A percentile compares a stretch with the other conserved stretches of the same genome.
phyloP scores from a whole-genome alignment of 2,797 vertebrate species.

The Geotrypetes seraphini region DNA sequence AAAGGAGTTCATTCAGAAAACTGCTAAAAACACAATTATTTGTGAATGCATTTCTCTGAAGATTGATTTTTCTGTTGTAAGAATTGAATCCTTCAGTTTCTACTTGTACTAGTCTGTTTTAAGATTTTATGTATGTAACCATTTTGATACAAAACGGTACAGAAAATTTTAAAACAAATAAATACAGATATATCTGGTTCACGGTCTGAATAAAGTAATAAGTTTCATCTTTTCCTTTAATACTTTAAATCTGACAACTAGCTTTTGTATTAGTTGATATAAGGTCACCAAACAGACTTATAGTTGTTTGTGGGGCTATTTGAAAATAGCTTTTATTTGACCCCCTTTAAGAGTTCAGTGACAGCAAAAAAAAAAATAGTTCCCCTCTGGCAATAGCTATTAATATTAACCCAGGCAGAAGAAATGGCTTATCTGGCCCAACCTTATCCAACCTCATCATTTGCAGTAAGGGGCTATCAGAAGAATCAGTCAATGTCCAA shows the following conservation, averaged over 20 bases:
- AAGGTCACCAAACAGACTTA: constrained; percentile 4
- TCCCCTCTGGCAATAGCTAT: constrained; percentile 20
- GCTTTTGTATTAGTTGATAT: constrained; percentile 1
- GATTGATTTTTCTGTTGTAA: no score
- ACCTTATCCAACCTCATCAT: constrained; percentile 34
- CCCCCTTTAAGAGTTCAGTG: constrained; percentile 6
- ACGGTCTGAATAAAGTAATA: background rate
- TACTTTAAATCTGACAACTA: background rate
- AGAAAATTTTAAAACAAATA: no score
- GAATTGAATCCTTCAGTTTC: no score
- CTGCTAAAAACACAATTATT: no score
- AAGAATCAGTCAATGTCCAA: constrained; percentile 17
- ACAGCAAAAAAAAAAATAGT: background rate
- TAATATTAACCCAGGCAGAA: constrained; percentile 15
- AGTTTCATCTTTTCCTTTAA: background rate
- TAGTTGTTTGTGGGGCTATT: constrained; percentile 11
- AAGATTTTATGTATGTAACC: no score
- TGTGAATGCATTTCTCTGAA: no score
- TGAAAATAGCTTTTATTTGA: constrained; percentile 25
- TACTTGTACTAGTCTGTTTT: no score
- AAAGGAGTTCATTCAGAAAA: no score
- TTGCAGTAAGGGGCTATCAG: constrained; percentile 3
- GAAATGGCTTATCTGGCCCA: constrained; percentile 25
- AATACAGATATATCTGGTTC: background rate
- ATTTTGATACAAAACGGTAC: no score